Base-by-base conservation (phyloP, 2,888 invertebrate species). In the Napeogenes sylphis region DNA sequence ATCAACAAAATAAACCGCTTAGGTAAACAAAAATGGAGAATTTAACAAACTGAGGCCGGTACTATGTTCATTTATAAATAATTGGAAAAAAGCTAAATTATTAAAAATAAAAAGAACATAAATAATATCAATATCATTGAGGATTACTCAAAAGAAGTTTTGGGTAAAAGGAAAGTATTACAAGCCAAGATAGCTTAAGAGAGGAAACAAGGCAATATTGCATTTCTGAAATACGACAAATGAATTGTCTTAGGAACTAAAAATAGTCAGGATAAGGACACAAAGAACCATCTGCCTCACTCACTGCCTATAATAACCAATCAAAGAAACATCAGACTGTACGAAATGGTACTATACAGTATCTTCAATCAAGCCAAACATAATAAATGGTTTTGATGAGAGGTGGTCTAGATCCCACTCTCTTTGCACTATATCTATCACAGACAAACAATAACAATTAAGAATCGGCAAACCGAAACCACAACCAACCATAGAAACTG, bases 121-220 rank as follows among this genome's bases (percentile, higher is more conserved):
- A 70, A 70, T 33, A 45, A 62, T 10, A 61, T 71, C 4, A 61
- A 71, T 51, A 46, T 70, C 0, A 47, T 56, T 0, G 73, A 75
- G 56, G 72, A 75, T 54, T 75, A 68, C 51, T 58, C 72, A 4
- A 75, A 71, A n/a, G 73, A 75, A 68, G 66, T 70, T 3, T 64
- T 68, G 58, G 68, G 64, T 59, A 71, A 64, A 59, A 66, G 73
- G 38, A 71, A 70, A 62, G 55, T 56, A 32, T 51, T 73, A 38
- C 65, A 60, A 56, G 42, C 65, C 5, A 53, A 69, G 33, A 54
- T 73, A 10, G 45, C 33, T n/a, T 70, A 73, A 67, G 71, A 69
- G 58, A 69, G 67, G 51, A 55, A 66, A 46, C 71, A 72, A 47
- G 66, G 45, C 13, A 45, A 4, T n/a, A 45, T 45, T 13, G 45